Percentiles rank a stretch among this genome's conserved stretches.
Conservation (phyloP, 1,140 invertebrate species). For the Drosophila subpulchrella region DNA sequence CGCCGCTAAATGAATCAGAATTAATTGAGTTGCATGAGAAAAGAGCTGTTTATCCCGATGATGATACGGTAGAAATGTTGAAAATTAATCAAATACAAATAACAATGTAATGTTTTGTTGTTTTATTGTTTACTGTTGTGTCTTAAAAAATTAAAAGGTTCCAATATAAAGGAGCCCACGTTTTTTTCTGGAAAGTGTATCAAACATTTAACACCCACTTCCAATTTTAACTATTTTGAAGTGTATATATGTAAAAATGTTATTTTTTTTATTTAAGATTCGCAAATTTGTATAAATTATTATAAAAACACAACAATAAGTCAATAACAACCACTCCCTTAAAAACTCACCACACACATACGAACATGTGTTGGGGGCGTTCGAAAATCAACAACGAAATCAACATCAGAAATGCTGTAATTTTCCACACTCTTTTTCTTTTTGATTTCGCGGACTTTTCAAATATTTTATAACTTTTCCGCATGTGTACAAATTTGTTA, state of each 20-base stretch:
- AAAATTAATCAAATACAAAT: not conserved
- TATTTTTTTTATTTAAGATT: not conserved
- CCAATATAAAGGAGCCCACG: too few relatives aligned
- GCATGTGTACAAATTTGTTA: constrained; percentile 44
- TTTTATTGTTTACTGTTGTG: too few relatives aligned
- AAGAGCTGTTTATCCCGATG: not conserved
- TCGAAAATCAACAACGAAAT: constrained; percentile 44
- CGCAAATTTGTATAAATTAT: not conserved
- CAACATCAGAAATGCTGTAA: constrained; percentile 50
- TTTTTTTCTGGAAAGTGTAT: too few relatives aligned
- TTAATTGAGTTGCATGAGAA: constrained; percentile 28
- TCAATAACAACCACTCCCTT: constrained; percentile 8
- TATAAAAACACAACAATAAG: not conserved
- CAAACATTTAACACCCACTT: too few relatives aligned
- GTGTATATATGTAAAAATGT: too few relatives aligned
- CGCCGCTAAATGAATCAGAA: constrained; percentile 36
- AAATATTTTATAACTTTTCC: constrained; percentile 63
- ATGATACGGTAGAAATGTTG: not conserved
- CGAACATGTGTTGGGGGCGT: constrained; percentile 49
- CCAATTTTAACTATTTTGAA: not conserved
- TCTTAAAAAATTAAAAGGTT: too few relatives aligned
- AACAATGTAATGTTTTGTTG: too few relatives aligned
- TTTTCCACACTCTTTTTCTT: constrained; percentile 53
- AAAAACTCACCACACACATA: constrained; percentile 10
- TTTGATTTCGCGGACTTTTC: constrained; percentile 16